Evolutionary conservation across 1,140 invertebrate species (phyloP).

Genomic region (Zaprionus tsacasi): DNA sequence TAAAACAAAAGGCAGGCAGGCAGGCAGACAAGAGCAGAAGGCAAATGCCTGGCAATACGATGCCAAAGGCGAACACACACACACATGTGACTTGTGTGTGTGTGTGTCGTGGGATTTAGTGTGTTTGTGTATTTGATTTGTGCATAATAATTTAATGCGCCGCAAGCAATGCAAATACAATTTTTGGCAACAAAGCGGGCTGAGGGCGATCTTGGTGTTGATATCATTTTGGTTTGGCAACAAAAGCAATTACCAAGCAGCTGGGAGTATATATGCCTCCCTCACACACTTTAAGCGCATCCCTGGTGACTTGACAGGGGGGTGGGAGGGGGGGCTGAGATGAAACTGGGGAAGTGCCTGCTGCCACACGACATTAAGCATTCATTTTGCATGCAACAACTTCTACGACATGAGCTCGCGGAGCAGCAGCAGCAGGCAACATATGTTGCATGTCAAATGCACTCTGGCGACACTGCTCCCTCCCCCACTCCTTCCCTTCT

Average conservation of each 20-base stretch:
- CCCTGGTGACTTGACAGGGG: not conserved
- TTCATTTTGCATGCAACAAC: conserved; percentile 80
- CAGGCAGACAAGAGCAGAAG: not conserved
- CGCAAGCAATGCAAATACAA: conserved; percentile 58
- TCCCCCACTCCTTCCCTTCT: not conserved
- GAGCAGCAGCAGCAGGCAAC: conserved; percentile 67
- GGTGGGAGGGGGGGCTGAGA: not conserved
- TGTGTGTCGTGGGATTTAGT: conserved; percentile 42
- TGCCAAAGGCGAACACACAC: conserved; percentile 9
- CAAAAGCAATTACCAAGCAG: conserved; percentile 72
- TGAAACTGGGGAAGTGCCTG: not conserved
- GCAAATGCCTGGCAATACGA: conserved; percentile 8
- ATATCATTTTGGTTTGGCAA: conserved; percentile 69
- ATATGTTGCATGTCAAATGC: conserved; percentile 80
- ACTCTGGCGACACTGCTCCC: conserved; percentile 20
- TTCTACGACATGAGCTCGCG: conserved; percentile 39
- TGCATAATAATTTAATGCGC: conserved; percentile 73
- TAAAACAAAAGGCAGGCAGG: not conserved
- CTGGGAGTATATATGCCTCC: too few relatives aligned
- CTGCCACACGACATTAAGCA: conserved; percentile 61
- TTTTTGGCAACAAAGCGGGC: conserved; percentile 48
- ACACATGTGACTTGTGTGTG: not conserved
- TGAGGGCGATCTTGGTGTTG: conserved; percentile 54
- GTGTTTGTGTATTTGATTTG: conserved; percentile 72
- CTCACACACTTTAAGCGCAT: not conserved